phyloP scores from a whole-genome alignment of 2,888 invertebrate species.

The Volucella inanis region DNA sequence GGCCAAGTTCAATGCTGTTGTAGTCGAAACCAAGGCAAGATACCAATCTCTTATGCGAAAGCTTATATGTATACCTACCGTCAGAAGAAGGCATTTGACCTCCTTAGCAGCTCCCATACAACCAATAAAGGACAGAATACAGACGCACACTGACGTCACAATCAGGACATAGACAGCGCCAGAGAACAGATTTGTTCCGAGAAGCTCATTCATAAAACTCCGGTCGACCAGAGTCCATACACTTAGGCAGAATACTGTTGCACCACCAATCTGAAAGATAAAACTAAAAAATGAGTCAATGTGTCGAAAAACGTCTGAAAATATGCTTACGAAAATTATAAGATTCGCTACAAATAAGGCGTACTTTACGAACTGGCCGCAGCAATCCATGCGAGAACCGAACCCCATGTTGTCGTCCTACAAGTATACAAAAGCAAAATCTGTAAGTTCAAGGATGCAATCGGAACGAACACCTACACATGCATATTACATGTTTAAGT shows the following conservation, averaged over 20 bases:
- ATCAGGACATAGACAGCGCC: constrained; percentile 93
- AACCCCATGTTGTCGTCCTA: constrained; percentile 86
- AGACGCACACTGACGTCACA: constrained; percentile 91
- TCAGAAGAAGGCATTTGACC: constrained; percentile 95
- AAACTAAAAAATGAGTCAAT: constrained; percentile 25
- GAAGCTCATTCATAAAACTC: constrained; percentile 91
- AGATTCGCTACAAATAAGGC: constrained; percentile 92
- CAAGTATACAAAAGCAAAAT: constrained; percentile 44
- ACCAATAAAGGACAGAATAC: constrained; percentile 93
- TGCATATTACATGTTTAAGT: background rate
- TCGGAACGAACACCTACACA: background rate
- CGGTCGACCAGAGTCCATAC: constrained; percentile 93
- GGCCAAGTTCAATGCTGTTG: constrained; percentile 53
- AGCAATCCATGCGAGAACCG: constrained; percentile 93
- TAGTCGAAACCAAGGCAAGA: constrained; percentile 22
- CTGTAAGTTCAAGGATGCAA: constrained; percentile 40
- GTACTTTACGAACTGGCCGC: constrained; percentile 94
- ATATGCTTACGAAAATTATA: constrained; percentile 91
- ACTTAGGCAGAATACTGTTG: constrained; percentile 90
- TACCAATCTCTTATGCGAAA: constrained; percentile 16
- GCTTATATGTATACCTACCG: constrained; percentile 86
- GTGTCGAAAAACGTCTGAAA: background rate
- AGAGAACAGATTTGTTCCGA: constrained; percentile 93
- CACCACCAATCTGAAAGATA: constrained; percentile 89
- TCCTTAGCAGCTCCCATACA: constrained; percentile 97